A percentile compares a stretch with the other conserved stretches of the same genome.
Evolutionary conservation across 2,113 vertebrate species (phyloP).

Genomic region (Rhipidura dahli): DNA sequence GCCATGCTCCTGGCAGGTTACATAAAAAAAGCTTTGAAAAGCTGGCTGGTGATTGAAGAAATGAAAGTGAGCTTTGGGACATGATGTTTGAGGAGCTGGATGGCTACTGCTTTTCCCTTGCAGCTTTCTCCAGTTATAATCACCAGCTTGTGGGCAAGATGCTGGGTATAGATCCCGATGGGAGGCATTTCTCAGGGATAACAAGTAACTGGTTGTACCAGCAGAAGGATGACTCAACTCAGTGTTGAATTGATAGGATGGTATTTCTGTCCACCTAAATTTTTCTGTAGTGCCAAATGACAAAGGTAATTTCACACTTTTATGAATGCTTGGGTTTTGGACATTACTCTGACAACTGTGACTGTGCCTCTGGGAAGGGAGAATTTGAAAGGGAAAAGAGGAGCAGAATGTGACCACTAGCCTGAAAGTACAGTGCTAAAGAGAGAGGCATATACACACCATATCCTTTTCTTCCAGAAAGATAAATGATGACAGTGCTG

Average conservation of each 20-base stretch:
- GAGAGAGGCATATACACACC: background rate
- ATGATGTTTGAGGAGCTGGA: background rate
- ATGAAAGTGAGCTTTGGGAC: background rate
- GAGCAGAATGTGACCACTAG: background rate
- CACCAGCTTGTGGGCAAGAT: background rate
- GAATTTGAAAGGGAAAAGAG: background rate
- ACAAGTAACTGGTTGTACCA: background rate
- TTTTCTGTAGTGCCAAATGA: background rate
- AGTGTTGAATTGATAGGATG: no score
- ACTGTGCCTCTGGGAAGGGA: background rate
- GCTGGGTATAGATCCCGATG: fast-evolving
- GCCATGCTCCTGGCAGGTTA: background rate
- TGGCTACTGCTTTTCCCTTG: background rate
- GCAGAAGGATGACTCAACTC: background rate
- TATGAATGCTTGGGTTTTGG: background rate
- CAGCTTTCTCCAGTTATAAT: background rate
- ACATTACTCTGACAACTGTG: background rate
- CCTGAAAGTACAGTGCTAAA: background rate
- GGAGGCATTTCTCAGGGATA: background rate
- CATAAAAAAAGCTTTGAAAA: background rate
- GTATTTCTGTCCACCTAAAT: background rate
- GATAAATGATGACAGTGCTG: background rate
- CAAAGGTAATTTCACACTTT: background rate
- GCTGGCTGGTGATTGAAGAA: background rate
- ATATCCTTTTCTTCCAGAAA: background rate